Evolutionary conservation across 1,140 invertebrate genomes (phyloP).

Genomic region (Drosophila athabasca): DNA sequence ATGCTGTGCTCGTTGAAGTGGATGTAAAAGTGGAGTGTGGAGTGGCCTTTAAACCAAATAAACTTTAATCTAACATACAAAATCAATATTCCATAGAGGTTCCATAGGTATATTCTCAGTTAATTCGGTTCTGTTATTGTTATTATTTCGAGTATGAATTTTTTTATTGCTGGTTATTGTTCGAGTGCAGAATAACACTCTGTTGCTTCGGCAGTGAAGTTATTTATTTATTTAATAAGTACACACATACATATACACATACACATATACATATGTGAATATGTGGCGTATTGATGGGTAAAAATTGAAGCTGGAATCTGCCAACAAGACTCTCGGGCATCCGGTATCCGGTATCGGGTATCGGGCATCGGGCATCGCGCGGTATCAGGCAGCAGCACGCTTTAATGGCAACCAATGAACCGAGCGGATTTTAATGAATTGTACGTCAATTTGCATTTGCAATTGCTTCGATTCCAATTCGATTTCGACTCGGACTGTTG

Average conservation of each 20-base stretch:
- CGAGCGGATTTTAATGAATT: slow-evolving; percentile 73
- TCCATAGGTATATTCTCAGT: too few species aligned
- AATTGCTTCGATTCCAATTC: slow-evolving; percentile 63
- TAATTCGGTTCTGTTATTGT: background rate
- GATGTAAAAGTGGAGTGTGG: too few species aligned
- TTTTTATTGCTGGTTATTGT: slow-evolving; percentile 17
- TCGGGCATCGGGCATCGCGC: too few species aligned
- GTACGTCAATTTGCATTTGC: slow-evolving; percentile 67
- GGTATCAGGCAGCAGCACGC: slow-evolving; percentile 23
- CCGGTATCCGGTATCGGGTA: too few species aligned
- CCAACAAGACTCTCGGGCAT: slow-evolving; percentile 22
- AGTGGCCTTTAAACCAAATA: too few species aligned
- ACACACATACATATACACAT: slow-evolving; percentile 24
- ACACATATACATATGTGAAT: slow-evolving; percentile 13
- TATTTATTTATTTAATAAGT: slow-evolving; percentile 41
- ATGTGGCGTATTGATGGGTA: slow-evolving; percentile 12
- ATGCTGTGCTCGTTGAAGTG: background rate
- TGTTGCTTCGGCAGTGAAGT: slow-evolving; percentile 25
- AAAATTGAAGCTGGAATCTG: slow-evolving; percentile 38
- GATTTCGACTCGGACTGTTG: slow-evolving; percentile 26
- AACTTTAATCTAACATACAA: too few species aligned
- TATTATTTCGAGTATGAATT: slow-evolving; percentile 7
- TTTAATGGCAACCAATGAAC: slow-evolving; percentile 67
- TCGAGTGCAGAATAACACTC: slow-evolving; percentile 3
- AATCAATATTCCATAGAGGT: too few species aligned